Evolutionary conservation across 2,797 vertebrate species (phyloP).

Genomic region (Poeciliopsis gracilis): DNA sequence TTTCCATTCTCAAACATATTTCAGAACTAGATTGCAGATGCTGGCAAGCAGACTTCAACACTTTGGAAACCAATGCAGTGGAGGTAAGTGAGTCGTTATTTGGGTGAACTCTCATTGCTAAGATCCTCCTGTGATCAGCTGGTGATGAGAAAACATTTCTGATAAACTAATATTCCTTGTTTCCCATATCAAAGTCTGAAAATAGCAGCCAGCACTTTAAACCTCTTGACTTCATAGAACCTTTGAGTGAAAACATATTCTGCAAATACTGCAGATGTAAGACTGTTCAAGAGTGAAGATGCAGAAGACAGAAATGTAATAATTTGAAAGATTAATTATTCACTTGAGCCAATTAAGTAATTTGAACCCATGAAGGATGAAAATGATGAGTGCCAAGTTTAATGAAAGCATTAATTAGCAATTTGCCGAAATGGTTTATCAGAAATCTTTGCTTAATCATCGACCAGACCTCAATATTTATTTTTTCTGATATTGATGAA

Average conservation of each 20-base stretch:
- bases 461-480: conserved; percentile 4
- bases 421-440: conserved; percentile 9
- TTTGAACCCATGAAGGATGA: background rate
- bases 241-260: background rate
- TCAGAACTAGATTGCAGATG: background rate
- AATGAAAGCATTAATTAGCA: background rate
- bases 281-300: background rate
- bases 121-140: conserved; percentile 5
- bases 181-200: background rate
- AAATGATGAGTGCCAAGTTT: background rate
- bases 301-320: background rate
- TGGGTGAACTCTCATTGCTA: background rate
- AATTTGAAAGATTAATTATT: conserved; percentile 14
- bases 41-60: background rate
- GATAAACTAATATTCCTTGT: conserved; percentile 9
- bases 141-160: conserved; percentile 9
- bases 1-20: background rate
- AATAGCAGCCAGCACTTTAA: background rate
- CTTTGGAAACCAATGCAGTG: background rate
- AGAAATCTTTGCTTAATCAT: conserved; percentile 1
- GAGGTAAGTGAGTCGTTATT: background rate
- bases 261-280: conserved; percentile 12
- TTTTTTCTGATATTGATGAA: conserved; percentile 48
- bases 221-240: background rate
- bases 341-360: conserved; percentile 11